phyloP scores from a whole-genome alignment of 2,797 vertebrate genomes.

The Miichthys miiuy region DNA sequence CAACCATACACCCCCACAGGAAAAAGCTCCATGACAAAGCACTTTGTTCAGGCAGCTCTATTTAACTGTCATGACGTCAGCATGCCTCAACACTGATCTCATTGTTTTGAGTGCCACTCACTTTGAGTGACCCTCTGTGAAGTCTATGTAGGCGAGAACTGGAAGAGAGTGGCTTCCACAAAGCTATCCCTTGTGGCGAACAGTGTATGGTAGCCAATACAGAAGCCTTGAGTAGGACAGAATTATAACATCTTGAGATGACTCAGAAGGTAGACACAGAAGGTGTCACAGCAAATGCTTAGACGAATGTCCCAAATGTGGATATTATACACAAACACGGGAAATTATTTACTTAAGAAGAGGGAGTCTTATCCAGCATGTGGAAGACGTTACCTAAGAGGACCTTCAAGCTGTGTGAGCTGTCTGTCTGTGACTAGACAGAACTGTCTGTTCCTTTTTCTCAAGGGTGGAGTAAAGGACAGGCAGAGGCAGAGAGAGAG shows the following conservation, averaged over 20 bases:
- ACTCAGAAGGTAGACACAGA: constrained; percentile 51
- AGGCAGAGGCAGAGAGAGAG: constrained; percentile 59
- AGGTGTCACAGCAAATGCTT: constrained; percentile 51
- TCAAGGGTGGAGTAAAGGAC: constrained; percentile 63
- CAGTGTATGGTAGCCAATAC: constrained; percentile 55
- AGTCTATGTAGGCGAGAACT: constrained; percentile 72
- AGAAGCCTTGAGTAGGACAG: constrained; percentile 61
- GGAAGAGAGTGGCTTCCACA: constrained; percentile 68
- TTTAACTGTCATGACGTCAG: constrained; percentile 71
- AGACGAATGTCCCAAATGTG: constrained; percentile 53
- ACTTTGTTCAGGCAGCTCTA: constrained; percentile 70
- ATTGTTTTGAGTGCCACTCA: constrained; percentile 80
- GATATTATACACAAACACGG: constrained; percentile 62
- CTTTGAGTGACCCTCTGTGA: constrained; percentile 73
- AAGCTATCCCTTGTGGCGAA: constrained; percentile 71
- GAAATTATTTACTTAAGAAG: constrained; percentile 68
- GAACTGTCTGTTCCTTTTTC: constrained; percentile 62
- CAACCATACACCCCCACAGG: constrained; percentile 70
- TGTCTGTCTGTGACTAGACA: constrained; percentile 65
- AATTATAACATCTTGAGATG: constrained; percentile 68
- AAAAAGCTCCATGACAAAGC: constrained; percentile 78
- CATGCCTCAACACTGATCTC: constrained; percentile 78
- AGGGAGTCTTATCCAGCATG: constrained; percentile 52
- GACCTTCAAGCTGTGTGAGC: constrained; percentile 54
- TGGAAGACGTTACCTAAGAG: constrained; percentile 74